These are phyloP conservation scores for Hemichromis elongatus DNA, from an alignment of 2,113 vertebrate genomes.

Conservation along the genomic window DNA sequence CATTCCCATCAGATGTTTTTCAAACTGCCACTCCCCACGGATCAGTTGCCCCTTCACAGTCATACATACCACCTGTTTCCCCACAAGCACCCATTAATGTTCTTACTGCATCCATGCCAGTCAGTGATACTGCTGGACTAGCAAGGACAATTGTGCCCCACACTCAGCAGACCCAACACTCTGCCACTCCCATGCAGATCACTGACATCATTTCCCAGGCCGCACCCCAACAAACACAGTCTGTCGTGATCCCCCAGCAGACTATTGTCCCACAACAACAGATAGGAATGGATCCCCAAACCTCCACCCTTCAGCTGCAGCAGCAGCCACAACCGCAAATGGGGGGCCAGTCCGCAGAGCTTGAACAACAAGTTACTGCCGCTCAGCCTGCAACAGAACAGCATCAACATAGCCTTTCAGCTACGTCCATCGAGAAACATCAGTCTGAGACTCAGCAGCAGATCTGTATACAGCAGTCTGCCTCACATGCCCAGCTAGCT, in stretches of 20 bases:
- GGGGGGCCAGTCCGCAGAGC: slow-evolving; percentile 58
- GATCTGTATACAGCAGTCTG: slow-evolving; percentile 39
- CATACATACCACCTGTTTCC: slow-evolving; percentile 64
- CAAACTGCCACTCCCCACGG: slow-evolving; percentile 61
- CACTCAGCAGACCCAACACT: slow-evolving; percentile 62
- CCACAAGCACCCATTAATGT: slow-evolving; percentile 64
- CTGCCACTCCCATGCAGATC: slow-evolving; percentile 61
- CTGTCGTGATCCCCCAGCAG: slow-evolving; percentile 58
- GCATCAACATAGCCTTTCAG: slow-evolving; percentile 46
- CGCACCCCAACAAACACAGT: slow-evolving; percentile 62
- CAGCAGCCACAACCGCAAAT: slow-evolving; percentile 50
- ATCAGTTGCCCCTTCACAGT: slow-evolving; percentile 60
- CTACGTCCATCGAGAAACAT: slow-evolving; percentile 47
- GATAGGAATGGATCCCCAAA: slow-evolving; percentile 61
- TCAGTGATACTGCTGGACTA: slow-evolving; percentile 61
- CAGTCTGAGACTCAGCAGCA: slow-evolving; percentile 59
- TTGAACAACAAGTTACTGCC: slow-evolving; percentile 55
- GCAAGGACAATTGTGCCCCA: slow-evolving; percentile 52
- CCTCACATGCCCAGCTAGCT: slow-evolving; percentile 27
- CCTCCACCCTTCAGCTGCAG: slow-evolving; percentile 56
- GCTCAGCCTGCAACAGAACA: slow-evolving; percentile 47
- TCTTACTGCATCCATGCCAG: slow-evolving; percentile 58
- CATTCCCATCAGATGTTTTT: slow-evolving; percentile 66
- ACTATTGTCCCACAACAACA: slow-evolving; percentile 71
- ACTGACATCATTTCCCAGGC: slow-evolving; percentile 65